Percentiles rank a stretch among this genome's conserved stretches.
Conservation (phyloP, 2,113 vertebrate species). For the Balaeniceps rex region DNA sequence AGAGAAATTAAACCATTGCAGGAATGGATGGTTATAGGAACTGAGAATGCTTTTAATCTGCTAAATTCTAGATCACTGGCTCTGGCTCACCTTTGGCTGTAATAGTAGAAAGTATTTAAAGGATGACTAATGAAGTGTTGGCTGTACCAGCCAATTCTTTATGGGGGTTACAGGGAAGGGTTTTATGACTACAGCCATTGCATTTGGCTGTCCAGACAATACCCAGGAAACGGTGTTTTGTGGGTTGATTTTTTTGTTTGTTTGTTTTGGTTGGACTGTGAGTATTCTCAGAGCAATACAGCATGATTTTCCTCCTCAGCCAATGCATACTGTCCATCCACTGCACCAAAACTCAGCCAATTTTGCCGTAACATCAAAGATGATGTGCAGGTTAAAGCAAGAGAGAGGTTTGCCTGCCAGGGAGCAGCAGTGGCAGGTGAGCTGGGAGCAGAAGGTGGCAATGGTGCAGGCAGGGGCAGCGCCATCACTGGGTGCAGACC, state of each 20-base stretch:
- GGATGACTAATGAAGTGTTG: constrained; percentile 12
- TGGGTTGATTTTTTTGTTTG: neutral
- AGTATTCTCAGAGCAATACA: neutral
- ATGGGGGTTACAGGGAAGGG: neutral
- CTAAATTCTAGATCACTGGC: neutral
- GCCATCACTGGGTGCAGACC: neutral
- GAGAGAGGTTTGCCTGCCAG: neutral
- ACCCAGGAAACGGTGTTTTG: neutral
- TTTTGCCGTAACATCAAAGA: neutral
- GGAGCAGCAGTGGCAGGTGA: neutral
- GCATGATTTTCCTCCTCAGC: neutral
- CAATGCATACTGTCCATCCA: neutral
- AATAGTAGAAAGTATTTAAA: constrained; percentile 11
- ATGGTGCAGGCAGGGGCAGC: neutral
- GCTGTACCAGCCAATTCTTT: neutral
- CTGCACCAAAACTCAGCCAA: neutral
- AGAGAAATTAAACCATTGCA: neutral
- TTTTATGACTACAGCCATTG: neutral
- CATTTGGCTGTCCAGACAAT: neutral
- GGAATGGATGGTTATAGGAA: neutral
- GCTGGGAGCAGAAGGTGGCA: neutral
- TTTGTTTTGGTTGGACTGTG: fast-evolving
- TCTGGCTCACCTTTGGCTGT: neutral
- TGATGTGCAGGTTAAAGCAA: neutral
- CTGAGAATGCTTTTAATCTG: constrained; percentile 14